A percentile compares a stretch with the other conserved stretches of the same genome.
These are phyloP conservation scores for Pipa parva DNA, from an alignment of 2,113 vertebrate genomes.

Conservation along the genomic window DNA sequence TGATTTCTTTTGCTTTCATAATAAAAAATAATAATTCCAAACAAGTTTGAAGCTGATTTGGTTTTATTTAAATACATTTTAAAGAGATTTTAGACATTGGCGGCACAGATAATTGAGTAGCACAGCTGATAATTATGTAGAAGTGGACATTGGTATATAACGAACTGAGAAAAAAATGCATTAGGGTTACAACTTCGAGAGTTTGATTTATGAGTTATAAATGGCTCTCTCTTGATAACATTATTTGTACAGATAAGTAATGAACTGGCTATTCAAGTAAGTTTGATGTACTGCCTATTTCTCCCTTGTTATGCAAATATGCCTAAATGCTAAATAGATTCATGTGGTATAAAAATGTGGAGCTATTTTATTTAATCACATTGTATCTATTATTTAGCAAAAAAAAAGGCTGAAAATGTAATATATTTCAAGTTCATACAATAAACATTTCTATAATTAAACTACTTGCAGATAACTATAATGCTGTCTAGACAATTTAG, in stretches of 20 bases:
- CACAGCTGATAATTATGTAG: conserved; percentile 29
- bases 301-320: conserved; percentile 39
- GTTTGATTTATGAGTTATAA: conserved; percentile 35
- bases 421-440: conserved; percentile 14
- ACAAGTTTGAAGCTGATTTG: conserved; percentile 1
- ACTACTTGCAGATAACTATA: conserved; percentile 14
- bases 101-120: neutral
- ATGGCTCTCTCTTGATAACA: conserved; percentile 35
- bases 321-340: conserved; percentile 32
- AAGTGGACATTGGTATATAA: conserved; percentile 23
- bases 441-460: conserved; percentile 17
- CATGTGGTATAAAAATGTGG: conserved; percentile 1
- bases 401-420: conserved; percentile 4
- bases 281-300: conserved; percentile 34
- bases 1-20: conserved; percentile 4
- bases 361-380: conserved; percentile 17
- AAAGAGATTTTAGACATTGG: neutral
- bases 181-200: conserved; percentile 12
- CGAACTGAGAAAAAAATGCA: conserved; percentile 22
- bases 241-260: conserved; percentile 37
- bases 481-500: conserved; percentile 2
- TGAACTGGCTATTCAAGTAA: conserved; percentile 30
- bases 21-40: neutral
- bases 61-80: neutral
- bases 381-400: conserved; percentile 20